These are phyloP conservation scores for Clarias batrachus DNA, from an alignment of 2,113 vertebrate species.

Conservation along the genomic window DNA sequence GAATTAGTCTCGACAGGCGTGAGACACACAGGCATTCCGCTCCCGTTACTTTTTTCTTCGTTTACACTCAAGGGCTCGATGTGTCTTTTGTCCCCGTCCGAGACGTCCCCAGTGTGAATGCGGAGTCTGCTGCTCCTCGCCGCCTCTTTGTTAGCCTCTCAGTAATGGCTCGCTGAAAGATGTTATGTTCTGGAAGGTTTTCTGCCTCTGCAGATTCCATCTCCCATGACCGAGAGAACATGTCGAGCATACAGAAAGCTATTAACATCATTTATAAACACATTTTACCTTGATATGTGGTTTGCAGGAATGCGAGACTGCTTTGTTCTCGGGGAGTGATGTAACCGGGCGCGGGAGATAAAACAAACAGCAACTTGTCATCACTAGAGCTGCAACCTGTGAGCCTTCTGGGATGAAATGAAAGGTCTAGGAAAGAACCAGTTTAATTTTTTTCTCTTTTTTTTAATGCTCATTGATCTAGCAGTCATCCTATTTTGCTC, in stretches of 20 bases:
- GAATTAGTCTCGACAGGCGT: not conserved
- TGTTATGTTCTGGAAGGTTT: not conserved
- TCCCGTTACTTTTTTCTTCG: not conserved
- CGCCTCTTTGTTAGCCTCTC: not conserved
- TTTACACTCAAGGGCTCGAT: not conserved
- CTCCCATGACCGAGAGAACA: constrained; percentile 19
- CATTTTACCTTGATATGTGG: constrained; percentile 25
- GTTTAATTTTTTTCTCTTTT: constrained; percentile 29
- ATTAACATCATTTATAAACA: constrained; percentile 21
- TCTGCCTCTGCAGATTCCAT: constrained; percentile 1
- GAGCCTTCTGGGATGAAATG: constrained; percentile 14
- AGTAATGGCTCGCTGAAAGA: constrained; percentile 7
- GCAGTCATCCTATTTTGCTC: constrained; percentile 36
- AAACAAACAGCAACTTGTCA: constrained; percentile 38
- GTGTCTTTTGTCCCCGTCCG: not conserved
- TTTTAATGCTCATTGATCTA: constrained; percentile 53
- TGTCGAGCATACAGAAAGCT: constrained; percentile 25
- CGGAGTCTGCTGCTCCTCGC: not conserved
- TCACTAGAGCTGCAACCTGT: constrained; percentile 35
- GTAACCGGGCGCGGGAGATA: constrained; percentile 40
- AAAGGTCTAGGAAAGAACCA: not conserved
- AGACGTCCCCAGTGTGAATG: not conserved
- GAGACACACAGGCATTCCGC: not conserved
- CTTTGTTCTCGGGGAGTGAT: constrained; percentile 44
- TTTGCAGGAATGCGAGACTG: constrained; percentile 41